Conservation (phyloP, 2,113 vertebrate species). For the Lepisosteus osseus region DNA sequence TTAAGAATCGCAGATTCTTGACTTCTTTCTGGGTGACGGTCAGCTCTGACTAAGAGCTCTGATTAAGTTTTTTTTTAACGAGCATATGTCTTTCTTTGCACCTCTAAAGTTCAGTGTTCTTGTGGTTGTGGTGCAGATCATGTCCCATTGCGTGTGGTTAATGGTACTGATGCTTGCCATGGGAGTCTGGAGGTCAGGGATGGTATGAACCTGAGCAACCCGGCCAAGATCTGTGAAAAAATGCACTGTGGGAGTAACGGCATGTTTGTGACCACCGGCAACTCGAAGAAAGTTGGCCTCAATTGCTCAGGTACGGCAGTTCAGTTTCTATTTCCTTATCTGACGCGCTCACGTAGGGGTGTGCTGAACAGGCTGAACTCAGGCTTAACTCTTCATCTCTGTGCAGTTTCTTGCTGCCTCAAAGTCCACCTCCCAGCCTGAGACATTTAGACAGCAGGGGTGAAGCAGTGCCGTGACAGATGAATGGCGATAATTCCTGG, state of each 20-base stretch:
- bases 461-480: too few species aligned
- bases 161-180: conserved; percentile 28
- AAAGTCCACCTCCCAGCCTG: too few species aligned
- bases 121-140: conserved; percentile 31
- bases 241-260: conserved; percentile 36
- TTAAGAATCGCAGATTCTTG: background rate
- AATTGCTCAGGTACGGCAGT: conserved; percentile 47
- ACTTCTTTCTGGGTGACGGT: background rate
- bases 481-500: too few species aligned
- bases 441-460: too few species aligned
- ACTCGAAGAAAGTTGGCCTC: conserved; percentile 10
- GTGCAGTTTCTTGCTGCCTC: too few species aligned
- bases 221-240: conserved; percentile 15
- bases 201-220: accelerated
- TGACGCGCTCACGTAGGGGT: background rate
- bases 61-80: background rate
- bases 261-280: accelerated
- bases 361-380: background rate
- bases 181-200: conserved; percentile 26
- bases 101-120: background rate
- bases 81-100: too few species aligned
- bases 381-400: too few species aligned
- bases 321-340: background rate
- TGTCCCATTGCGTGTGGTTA: conserved; percentile 11
- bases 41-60: too few species aligned